phyloP scores from a whole-genome alignment of 2,113 vertebrate species.

The Corythornis madagascariensis region DNA sequence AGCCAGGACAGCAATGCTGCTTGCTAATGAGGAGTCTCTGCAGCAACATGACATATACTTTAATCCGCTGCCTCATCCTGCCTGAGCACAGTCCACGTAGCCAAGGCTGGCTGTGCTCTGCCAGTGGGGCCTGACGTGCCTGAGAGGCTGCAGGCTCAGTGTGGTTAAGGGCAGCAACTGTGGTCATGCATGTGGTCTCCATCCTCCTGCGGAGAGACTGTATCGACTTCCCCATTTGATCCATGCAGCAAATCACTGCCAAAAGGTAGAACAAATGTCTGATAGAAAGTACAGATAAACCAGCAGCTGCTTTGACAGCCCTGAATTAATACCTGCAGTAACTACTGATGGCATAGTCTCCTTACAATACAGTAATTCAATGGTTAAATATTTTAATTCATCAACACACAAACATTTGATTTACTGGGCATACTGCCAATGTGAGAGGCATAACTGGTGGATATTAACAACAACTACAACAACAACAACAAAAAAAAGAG shows the following conservation, averaged over 20 bases:
- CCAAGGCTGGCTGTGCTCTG: neutral
- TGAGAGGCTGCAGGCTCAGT: neutral
- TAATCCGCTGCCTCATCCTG: neutral
- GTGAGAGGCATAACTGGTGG: neutral
- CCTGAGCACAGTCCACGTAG: neutral
- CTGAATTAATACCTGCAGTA: neutral
- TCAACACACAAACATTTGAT: neutral
- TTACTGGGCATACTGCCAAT: neutral
- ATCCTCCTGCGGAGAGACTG: fast-evolving
- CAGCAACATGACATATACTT: neutral
- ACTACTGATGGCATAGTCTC: neutral
- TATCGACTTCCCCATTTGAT: fast-evolving
- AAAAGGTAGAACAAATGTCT: neutral
- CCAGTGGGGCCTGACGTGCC: neutral
- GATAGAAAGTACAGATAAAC: neutral
- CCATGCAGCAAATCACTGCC: neutral
- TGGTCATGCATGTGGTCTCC: neutral
- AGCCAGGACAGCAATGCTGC: neutral
- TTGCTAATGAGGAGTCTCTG: neutral
- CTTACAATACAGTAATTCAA: neutral
- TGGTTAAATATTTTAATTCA: constrained; percentile 32
- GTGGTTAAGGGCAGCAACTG: neutral
- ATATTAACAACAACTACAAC: neutral
- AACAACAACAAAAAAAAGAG: neutral
- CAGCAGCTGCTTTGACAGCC: neutral